These are phyloP conservation scores for Drosophila suboccidentalis DNA, from an alignment of 2,888 invertebrate species.

Conservation along the genomic window DNA sequence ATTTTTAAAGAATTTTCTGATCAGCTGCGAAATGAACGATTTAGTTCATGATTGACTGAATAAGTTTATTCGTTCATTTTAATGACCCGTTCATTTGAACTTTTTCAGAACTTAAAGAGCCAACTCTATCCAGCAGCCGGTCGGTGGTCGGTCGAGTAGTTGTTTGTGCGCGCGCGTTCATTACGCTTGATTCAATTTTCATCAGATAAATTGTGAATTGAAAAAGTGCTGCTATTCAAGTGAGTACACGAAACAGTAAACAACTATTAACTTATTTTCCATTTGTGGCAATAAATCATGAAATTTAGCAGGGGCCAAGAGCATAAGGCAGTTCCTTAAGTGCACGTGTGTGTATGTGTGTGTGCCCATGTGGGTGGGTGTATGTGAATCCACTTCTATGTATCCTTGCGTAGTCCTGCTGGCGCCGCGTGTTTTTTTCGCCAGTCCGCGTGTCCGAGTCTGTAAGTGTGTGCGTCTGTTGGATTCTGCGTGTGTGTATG, in stretches of 20 bases:
- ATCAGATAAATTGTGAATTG: constrained; percentile 69
- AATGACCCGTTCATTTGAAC: too few species aligned
- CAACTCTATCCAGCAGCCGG: neutral
- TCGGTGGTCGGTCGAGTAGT: constrained; percentile 60
- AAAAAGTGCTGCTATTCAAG: constrained; percentile 80
- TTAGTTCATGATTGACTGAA: too few species aligned
- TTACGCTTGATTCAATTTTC: constrained; percentile 72
- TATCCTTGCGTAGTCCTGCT: constrained; percentile 77
- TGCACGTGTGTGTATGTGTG: constrained; percentile 14
- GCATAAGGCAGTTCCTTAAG: neutral
- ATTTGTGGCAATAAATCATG: neutral
- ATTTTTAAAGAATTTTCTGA: too few species aligned
- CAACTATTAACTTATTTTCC: neutral
- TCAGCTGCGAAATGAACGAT: too few species aligned
- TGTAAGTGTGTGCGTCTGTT: too few species aligned
- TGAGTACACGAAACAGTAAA: constrained; percentile 64
- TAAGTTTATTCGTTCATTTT: too few species aligned
- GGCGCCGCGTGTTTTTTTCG: constrained; percentile 75
- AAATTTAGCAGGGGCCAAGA: neutral
- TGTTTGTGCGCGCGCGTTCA: constrained; percentile 75
- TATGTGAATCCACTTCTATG: constrained; percentile 47
- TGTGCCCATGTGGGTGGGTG: constrained; percentile 29
- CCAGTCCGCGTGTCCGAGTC: constrained; percentile 36
- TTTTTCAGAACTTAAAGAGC: too few species aligned
- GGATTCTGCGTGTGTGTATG: neutral